phyloP scores from a whole-genome alignment of 1,140 invertebrate species.

The Ooceraea biroi region DNA sequence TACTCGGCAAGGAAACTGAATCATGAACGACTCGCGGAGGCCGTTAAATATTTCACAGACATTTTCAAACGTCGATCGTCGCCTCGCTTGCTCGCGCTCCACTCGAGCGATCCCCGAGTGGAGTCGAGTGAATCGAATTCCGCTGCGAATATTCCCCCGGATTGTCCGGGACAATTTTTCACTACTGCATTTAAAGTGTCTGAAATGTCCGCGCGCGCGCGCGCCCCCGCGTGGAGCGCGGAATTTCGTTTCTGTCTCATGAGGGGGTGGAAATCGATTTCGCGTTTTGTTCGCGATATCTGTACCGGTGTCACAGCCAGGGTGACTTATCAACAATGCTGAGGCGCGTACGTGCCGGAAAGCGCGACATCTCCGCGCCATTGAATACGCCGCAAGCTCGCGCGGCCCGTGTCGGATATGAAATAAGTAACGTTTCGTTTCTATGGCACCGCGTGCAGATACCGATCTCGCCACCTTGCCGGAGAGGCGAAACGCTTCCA shows the following conservation, averaged over 20 bases:
- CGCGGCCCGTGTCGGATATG: constrained; percentile 55
- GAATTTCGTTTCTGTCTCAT: constrained; percentile 54
- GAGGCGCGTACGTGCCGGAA: constrained; percentile 66
- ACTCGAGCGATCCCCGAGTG: constrained; percentile 9
- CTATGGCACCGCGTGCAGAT: constrained; percentile 54
- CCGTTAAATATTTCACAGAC: constrained; percentile 67
- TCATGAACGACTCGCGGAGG: constrained; percentile 39
- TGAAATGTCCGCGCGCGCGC: constrained; percentile 13
- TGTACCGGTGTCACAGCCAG: constrained; percentile 56
- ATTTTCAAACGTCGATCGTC: constrained; percentile 57
- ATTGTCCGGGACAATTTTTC: constrained; percentile 57
- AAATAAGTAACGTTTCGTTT: constrained; percentile 70
- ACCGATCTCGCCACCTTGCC: constrained; percentile 69
- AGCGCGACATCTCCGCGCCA: constrained; percentile 59
- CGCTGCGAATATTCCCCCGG: constrained; percentile 50
- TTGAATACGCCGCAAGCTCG: constrained; percentile 54
- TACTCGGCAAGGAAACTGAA: constrained; percentile 24
- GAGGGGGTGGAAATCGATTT: constrained; percentile 65
- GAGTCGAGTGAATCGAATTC: constrained; percentile 55
- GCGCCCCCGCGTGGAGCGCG: too few relatives aligned
- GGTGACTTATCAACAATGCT: constrained; percentile 70
- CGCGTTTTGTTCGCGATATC: constrained; percentile 71
- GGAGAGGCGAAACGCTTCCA: constrained; percentile 53
- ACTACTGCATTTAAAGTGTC: constrained; percentile 48
- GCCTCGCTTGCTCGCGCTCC: neutral